Conservation (phyloP, 2,113 vertebrate genomes). For the Phyllostomus discolor region DNA sequence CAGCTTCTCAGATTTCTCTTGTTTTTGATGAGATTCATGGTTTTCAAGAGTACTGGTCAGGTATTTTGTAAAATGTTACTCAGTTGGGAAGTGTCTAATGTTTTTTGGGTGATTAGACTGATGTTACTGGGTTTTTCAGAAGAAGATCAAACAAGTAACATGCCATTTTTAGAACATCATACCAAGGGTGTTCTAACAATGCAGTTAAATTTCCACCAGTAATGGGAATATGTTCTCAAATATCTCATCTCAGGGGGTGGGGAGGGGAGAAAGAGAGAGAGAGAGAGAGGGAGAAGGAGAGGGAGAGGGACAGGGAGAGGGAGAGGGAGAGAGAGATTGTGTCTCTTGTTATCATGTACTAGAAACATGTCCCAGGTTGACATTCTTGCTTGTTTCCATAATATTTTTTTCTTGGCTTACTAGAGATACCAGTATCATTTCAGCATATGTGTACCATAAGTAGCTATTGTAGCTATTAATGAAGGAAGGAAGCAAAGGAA, state of each 20-base stretch:
- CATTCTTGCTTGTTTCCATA: not conserved
- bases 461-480: too few relatives aligned
- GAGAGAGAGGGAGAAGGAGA: too few relatives aligned
- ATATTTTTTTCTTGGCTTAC: not conserved
- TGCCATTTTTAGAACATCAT: not conserved
- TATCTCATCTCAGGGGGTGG: not conserved
- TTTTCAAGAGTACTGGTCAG: not conserved
- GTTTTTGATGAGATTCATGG: not conserved
- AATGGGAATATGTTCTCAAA: not conserved
- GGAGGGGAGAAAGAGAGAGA: too few relatives aligned
- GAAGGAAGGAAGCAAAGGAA: too few relatives aligned
- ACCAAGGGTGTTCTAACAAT: not conserved
- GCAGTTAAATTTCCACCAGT: not conserved
- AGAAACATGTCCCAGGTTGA: not conserved
- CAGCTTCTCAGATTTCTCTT: not conserved
- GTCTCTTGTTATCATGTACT: not conserved
- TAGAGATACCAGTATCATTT: not conserved
- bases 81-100: not conserved
- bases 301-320: too few relatives aligned
- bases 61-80: not conserved
- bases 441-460: too few relatives aligned
- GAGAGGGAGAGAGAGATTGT: not conserved
- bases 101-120: not conserved
- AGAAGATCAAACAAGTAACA: not conserved
- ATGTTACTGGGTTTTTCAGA: not conserved